Conservation (phyloP, 2,797 vertebrate species). For the Halcyon leucocephala region DNA sequence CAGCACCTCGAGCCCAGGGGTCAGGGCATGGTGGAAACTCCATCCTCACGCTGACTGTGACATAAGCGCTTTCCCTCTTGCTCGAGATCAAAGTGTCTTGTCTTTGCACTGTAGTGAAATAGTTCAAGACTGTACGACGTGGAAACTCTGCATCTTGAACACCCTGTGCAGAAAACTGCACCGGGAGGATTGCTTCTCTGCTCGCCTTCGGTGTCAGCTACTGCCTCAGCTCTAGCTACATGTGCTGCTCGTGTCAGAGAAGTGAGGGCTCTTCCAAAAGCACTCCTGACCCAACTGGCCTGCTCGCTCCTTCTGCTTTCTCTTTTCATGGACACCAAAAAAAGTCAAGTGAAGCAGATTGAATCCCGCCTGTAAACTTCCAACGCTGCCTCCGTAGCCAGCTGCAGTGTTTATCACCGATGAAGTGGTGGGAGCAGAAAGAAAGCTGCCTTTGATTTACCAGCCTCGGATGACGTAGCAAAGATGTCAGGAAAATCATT, state of each 20-base stretch:
- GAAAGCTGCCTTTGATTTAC: constrained; percentile 37
- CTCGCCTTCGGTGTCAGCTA: neutral
- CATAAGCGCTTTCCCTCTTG: neutral
- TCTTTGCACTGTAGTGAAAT: neutral
- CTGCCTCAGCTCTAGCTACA: neutral
- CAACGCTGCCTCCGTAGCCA: accelerated
- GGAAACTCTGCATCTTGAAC: neutral
- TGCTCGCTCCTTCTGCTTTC: neutral
- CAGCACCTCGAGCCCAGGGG: accelerated
- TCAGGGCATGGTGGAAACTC: neutral
- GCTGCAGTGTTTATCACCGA: neutral
- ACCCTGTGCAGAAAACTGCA: neutral
- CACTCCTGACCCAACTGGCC: neutral
- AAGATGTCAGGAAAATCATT: constrained; percentile 19
- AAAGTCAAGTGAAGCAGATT: neutral
- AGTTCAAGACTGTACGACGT: accelerated
- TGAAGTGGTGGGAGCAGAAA: neutral
- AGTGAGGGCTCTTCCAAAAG: neutral
- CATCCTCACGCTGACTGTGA: neutral
- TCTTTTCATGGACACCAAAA: neutral
- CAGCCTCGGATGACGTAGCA: neutral
- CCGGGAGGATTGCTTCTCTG: accelerated
- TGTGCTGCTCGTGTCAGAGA: neutral
- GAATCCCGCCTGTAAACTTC: neutral
- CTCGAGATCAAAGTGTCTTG: neutral